phyloP scores from a whole-genome alignment of 2,888 invertebrate species.

The Argynnis bischoffii region DNA sequence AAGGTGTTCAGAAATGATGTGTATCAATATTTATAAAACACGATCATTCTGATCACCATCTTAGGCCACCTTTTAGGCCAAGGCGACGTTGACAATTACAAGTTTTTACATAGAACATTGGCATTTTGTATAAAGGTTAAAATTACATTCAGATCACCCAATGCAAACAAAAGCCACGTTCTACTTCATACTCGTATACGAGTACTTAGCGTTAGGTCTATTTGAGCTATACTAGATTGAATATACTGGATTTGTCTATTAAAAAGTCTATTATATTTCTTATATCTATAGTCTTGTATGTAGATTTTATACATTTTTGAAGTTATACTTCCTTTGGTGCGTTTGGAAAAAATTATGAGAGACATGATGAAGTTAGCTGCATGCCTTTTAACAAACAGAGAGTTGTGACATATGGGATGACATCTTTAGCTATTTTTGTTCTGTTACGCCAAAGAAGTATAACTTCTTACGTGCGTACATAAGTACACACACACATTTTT shows the following conservation, averaged over 20 bases:
- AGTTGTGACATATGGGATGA: no score
- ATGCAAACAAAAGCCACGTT: not conserved
- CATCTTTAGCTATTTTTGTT: no score
- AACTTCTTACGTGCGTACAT: no score
- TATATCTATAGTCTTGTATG: no score
- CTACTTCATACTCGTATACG: not conserved
- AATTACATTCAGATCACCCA: conserved; percentile 31
- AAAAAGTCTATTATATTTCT: not conserved
- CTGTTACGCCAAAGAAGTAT: no score
- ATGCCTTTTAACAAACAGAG: no score
- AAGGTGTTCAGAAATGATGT: not conserved
- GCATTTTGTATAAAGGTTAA: conserved; percentile 28
- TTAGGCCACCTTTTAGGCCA: conserved; percentile 14
- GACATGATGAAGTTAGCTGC: no score
- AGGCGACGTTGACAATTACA: conserved; percentile 21
- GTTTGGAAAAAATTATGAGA: no score
- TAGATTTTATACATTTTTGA: no score
- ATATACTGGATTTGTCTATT: not conserved
- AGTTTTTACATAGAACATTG: conserved; percentile 28
- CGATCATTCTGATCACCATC: conserved; percentile 10
- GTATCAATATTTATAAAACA: conserved; percentile 13
- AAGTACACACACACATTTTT: no score
- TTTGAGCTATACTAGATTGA: not conserved
- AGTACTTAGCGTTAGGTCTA: not conserved
- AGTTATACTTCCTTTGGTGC: no score